phyloP scores from a whole-genome alignment of 2,113 vertebrate genomes.

The Passer domesticus region DNA sequence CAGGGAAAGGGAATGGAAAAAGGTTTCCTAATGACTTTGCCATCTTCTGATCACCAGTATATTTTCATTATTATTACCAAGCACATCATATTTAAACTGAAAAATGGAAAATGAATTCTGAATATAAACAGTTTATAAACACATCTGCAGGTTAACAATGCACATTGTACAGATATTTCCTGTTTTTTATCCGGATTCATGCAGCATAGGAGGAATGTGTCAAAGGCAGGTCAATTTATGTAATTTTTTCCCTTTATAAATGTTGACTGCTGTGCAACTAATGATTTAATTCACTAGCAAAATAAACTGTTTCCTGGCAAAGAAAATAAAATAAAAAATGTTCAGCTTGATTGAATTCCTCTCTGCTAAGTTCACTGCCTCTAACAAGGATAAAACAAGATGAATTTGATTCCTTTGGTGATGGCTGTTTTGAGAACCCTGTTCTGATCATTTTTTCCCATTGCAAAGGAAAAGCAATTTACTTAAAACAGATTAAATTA shows the following conservation, averaged over 20 bases:
- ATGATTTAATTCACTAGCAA: conserved; percentile 21
- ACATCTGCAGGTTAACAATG: conserved; percentile 42
- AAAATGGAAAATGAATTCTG: conserved; percentile 29
- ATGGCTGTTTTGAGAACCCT: background rate
- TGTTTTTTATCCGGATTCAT: conserved; percentile 18
- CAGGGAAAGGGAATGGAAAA: background rate
- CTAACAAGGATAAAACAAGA: background rate
- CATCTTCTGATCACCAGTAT: background rate
- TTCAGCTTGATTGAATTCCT: background rate
- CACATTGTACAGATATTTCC: conserved; percentile 57
- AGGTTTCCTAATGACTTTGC: background rate
- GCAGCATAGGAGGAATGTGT: background rate
- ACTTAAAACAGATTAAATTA: conserved; percentile 23
- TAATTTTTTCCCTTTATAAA: conserved; percentile 24
- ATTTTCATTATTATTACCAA: background rate
- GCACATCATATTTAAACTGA: background rate
- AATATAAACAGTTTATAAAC: conserved; percentile 18
- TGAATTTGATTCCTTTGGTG: background rate
- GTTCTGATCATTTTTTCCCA: background rate
- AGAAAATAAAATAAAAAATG: background rate
- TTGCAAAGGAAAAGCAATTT: conserved; percentile 18
- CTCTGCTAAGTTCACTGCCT: background rate
- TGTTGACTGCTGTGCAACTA: conserved; percentile 16
- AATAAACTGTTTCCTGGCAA: conserved; percentile 25
- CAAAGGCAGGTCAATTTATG: conserved; percentile 28